phyloP scores from a whole-genome alignment of 2,888 invertebrate species.

The Cryptosula pallasiana region DNA sequence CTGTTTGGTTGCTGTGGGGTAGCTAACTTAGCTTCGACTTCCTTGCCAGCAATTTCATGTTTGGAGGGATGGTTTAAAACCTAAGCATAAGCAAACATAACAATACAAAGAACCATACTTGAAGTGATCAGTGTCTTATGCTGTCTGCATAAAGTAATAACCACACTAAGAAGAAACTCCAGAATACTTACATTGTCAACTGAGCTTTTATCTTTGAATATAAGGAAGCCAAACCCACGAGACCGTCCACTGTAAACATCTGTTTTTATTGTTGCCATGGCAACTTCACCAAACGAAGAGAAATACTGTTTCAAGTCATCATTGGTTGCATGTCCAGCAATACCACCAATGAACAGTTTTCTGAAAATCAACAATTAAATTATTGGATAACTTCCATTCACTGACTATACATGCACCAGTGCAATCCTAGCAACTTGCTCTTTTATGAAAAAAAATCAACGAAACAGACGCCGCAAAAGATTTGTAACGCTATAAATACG shows the following conservation, averaged over 20 bases:
- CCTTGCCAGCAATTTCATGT: constrained; percentile 25
- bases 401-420: too few relatives aligned
- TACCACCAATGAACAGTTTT: constrained; percentile 26
- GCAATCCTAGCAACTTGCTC: too few relatives aligned
- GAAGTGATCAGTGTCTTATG: too few relatives aligned
- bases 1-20: constrained; percentile 21
- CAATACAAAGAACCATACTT: too few relatives aligned
- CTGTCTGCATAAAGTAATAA: too few relatives aligned
- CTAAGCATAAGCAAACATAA: not conserved
- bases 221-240: constrained; percentile 27
- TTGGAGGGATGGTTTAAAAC: not conserved
- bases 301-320: constrained; percentile 26
- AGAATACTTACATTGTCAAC: constrained; percentile 24
- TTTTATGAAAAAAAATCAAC: too few relatives aligned
- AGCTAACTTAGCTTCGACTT: constrained; percentile 27
- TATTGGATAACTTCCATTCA: too few relatives aligned
- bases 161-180: too few relatives aligned
- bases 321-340: constrained; percentile 19
- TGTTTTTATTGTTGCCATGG: constrained; percentile 18
- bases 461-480: too few relatives aligned
- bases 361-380: constrained; percentile 13
- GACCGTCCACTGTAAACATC: constrained; percentile 25
- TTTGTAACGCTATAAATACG: too few relatives aligned
- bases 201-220: constrained; percentile 25
- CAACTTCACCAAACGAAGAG: constrained; percentile 18